Percentiles rank a stretch among this genome's conserved stretches.
These are phyloP conservation scores for Anableps anableps DNA, from an alignment of 2,797 vertebrate species.

Conservation along the genomic window DNA sequence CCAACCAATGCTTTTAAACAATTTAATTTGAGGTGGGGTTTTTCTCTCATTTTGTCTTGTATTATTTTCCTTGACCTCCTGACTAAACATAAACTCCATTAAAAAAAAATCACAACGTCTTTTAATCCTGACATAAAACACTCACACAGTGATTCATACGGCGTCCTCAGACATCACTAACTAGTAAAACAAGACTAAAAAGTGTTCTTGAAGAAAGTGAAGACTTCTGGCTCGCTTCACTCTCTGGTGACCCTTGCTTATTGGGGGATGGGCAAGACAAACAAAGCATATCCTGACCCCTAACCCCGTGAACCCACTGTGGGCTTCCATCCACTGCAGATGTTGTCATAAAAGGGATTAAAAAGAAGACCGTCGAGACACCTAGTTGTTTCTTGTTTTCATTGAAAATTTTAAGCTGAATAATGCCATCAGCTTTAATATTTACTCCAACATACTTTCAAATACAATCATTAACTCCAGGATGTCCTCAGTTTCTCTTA, in stretches of 20 bases:
- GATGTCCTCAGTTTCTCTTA: neutral
- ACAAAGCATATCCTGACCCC: constrained; percentile 53
- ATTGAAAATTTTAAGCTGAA: constrained; percentile 40
- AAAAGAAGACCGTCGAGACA: constrained; percentile 29
- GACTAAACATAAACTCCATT: constrained; percentile 3
- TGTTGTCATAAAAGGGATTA: constrained; percentile 29
- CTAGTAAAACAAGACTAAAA: neutral
- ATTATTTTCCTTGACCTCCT: constrained; percentile 41
- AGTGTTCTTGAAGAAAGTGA: constrained; percentile 6
- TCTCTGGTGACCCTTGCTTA: constrained; percentile 9
- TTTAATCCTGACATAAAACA: neutral
- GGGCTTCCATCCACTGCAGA: constrained; percentile 21
- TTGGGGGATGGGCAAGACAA: constrained; percentile 55
- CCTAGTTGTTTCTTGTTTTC: constrained; percentile 43
- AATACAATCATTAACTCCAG: neutral
- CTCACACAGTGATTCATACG: neutral
- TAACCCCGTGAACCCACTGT: constrained; percentile 45
- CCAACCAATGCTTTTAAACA: neutral
- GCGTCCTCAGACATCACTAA: neutral
- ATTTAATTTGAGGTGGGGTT: constrained; percentile 17
- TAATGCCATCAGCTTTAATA: neutral
- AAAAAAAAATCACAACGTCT: neutral
- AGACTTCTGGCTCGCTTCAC: neutral
- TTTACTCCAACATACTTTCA: neutral
- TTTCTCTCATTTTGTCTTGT: constrained; percentile 9